These are phyloP conservation scores for Istiophorus platypterus DNA, from an alignment of 2,113 vertebrate species.

Conservation along the genomic window DNA sequence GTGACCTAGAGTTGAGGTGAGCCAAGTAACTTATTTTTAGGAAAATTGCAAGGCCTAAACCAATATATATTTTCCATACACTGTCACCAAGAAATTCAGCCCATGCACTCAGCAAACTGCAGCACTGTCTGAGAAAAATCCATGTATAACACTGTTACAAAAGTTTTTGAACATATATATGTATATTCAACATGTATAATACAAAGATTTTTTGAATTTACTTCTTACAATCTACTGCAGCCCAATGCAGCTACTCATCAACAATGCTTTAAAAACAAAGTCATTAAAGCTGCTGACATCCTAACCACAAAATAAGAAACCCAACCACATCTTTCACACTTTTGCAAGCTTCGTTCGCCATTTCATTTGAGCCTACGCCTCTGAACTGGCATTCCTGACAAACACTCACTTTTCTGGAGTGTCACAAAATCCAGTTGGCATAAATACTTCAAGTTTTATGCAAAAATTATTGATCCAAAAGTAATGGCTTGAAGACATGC, in stretches of 20 bases:
- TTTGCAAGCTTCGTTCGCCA: conserved; percentile 18
- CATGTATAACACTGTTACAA: neutral
- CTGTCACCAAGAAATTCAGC: neutral
- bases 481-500: neutral
- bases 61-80: neutral
- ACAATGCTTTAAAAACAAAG: neutral
- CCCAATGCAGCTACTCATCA: neutral
- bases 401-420: neutral
- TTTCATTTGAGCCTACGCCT: conserved; percentile 5
- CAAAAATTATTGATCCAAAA: neutral
- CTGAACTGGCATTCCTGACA: conserved; percentile 9
- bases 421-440: conserved; percentile 10
- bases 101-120: neutral
- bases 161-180: neutral
- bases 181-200: neutral
- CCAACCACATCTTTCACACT: neutral
- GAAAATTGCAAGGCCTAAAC: conserved; percentile 26
- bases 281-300: neutral
- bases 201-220: neutral
- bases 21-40: neutral
- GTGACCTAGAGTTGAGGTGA: conserved; percentile 41
- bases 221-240: neutral
- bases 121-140: neutral
- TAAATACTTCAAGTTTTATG: conserved; percentile 1
- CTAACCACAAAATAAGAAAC: conserved; percentile 17